Conservation (phyloP, 2,797 vertebrate genomes). For the Dryobates pubescens region DNA sequence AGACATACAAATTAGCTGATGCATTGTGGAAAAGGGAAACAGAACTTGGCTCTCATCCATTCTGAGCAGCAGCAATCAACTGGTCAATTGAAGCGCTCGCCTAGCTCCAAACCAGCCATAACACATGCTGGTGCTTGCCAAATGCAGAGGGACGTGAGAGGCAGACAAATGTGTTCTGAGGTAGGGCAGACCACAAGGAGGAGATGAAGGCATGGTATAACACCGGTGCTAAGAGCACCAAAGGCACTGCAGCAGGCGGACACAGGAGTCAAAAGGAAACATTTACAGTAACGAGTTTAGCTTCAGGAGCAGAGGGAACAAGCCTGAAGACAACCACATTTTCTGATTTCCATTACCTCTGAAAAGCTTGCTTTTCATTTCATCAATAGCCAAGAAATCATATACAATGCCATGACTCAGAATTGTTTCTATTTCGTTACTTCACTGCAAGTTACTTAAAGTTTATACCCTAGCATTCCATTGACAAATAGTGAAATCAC, state of each 20-base stretch:
- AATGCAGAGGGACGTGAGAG: neutral
- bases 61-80: slow-evolving; percentile 44
- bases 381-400: neutral
- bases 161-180: neutral
- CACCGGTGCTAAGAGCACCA: neutral
- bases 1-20: slow-evolving; percentile 48
- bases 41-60: slow-evolving; percentile 48
- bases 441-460: neutral
- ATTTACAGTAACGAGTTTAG: neutral
- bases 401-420: neutral
- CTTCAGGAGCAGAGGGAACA: neutral
- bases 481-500: neutral
- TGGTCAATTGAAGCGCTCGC: slow-evolving; percentile 40
- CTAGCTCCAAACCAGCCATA: slow-evolving; percentile 54
- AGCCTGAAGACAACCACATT: neutral
- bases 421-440: neutral
- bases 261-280: neutral
- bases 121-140: slow-evolving; percentile 33
- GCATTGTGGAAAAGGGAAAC: slow-evolving; percentile 37
- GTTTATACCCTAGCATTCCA: neutral
- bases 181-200: neutral
- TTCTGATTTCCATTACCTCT: neutral
- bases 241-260: neutral
- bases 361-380: neutral
- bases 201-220: neutral